These are phyloP conservation scores for Hypena proboscidalis DNA, from an alignment of 2,888 invertebrate species.

Conservation along the genomic window DNA sequence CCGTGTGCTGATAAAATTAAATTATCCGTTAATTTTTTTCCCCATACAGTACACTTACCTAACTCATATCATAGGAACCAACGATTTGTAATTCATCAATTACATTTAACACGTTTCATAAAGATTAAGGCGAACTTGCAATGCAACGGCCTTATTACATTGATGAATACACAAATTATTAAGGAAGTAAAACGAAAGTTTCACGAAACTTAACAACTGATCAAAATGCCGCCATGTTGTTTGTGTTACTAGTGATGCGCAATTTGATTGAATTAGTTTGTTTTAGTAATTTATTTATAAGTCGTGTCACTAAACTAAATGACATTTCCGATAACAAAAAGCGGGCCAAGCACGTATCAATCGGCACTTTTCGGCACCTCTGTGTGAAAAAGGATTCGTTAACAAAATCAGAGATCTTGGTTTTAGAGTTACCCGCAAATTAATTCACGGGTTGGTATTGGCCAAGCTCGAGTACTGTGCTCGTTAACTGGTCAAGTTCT, in stretches of 20 bases:
- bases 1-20: conserved; percentile 59
- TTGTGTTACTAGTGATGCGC: conserved; percentile 45
- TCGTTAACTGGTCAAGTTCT: no score
- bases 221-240: conserved; percentile 78
- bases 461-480: no score
- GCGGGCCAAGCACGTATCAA: no score
- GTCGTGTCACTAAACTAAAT: conserved; percentile 27
- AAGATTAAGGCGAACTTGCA: conserved; percentile 5
- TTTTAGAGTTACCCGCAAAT: no score
- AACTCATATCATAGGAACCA: conserved; percentile 25
- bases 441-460: no score
- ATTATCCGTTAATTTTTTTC: conserved; percentile 52
- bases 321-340: neutral
- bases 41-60: conserved; percentile 37
- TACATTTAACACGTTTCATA: conserved; percentile 13
- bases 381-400: no score
- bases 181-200: conserved; percentile 38
- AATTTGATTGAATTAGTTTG: conserved; percentile 1
- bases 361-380: no score
- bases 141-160: conserved; percentile 15
- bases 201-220: conserved; percentile 59
- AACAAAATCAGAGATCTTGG: no score
- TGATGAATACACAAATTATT: conserved; percentile 29
- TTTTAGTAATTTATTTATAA: neutral
- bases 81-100: conserved; percentile 14